These are phyloP conservation scores for Kradibia gibbosae DNA, from an alignment of 1,140 invertebrate species.

Conservation along the genomic window DNA sequence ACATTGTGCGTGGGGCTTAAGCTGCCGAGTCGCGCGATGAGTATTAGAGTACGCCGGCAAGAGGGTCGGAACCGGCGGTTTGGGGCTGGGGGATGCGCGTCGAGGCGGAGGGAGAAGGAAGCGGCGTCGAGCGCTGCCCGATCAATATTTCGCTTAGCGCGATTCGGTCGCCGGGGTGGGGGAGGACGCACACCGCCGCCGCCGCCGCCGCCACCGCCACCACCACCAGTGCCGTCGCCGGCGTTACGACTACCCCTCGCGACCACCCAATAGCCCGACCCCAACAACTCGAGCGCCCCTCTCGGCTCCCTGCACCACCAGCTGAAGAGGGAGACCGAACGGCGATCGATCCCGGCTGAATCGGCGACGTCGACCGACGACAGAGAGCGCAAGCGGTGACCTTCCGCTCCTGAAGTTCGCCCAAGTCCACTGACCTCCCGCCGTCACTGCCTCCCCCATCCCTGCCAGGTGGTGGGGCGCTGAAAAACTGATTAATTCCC, in stretches of 20 bases:
- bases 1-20: not conserved
- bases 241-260: not conserved
- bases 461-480: not conserved
- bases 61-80: not conserved
- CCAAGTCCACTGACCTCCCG: conserved; percentile 51
- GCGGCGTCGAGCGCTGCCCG: conserved; percentile 31
- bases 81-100: not conserved
- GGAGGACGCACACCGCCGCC: not conserved
- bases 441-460: not conserved
- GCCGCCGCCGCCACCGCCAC: not conserved
- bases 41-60: not conserved
- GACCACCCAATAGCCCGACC: not conserved
- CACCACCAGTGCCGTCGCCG: too few relatives aligned
- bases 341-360: conserved; percentile 34
- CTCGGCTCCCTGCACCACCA: not conserved
- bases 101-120: not conserved
- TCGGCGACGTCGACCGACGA: conserved; percentile 16
- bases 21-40: not conserved
- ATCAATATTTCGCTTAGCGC: conserved; percentile 43
- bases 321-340: not conserved
- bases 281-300: not conserved
- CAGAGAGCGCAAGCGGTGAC: conserved; percentile 33
- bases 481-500: conserved; percentile 5
- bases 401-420: conserved; percentile 50
- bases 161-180: not conserved